Percentiles rank a stretch among this genome's conserved stretches.
Conservation (phyloP, 2,113 vertebrate genomes). For the Mesoclemmys tuberculata region DNA sequence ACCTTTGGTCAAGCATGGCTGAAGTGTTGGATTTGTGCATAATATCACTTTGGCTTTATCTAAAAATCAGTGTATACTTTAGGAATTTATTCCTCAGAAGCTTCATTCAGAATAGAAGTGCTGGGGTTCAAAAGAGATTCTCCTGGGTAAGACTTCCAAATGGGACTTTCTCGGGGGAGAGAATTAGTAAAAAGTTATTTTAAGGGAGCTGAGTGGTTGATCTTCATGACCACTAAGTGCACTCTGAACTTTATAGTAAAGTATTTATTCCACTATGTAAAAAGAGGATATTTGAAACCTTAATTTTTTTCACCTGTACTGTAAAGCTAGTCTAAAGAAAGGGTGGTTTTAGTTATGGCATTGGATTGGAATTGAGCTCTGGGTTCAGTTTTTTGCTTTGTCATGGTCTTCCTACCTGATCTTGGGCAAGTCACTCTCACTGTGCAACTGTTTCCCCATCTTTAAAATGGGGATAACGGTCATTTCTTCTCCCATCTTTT, state of each 20-base stretch:
- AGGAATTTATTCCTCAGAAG: background rate
- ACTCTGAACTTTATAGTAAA: background rate
- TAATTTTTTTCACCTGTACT: background rate
- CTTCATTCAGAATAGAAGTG: background rate
- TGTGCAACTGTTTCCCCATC: background rate
- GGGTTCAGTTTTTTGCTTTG: background rate
- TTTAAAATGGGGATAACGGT: background rate
- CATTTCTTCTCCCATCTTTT: background rate
- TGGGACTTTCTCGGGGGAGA: background rate
- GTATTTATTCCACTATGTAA: too few species aligned
- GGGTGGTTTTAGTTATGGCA: background rate
- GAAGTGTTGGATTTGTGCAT: background rate
- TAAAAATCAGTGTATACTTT: background rate
- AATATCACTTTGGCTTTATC: background rate
- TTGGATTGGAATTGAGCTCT: background rate
- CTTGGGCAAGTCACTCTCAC: background rate
- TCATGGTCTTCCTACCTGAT: background rate
- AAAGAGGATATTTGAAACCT: background rate
- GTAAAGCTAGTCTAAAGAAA: background rate
- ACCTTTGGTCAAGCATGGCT: background rate
- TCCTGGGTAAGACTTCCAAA: background rate
- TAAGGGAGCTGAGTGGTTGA: background rate
- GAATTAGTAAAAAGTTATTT: background rate
- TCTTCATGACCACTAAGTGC: background rate
- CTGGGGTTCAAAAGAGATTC: background rate